Base-by-base conservation (phyloP, 1,140 invertebrate genomes). In the Bombus sylvicola region DNA sequence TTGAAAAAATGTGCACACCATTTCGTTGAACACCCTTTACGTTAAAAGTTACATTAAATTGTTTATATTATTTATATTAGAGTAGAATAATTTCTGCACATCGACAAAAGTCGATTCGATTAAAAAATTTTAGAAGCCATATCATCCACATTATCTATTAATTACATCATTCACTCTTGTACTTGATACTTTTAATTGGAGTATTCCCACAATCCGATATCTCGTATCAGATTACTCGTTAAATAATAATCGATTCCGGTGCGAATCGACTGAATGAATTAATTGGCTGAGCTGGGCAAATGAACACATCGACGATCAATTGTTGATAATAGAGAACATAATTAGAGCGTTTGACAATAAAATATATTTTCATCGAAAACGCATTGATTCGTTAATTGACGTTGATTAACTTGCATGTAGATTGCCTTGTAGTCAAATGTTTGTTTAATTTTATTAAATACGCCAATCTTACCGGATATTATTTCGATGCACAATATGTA, bases 311-410 rank as follows among this genome's bases (percentile, higher is more conserved):
- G 15, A 12, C 37, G 5, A 37, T 15, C 25, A 15, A 25, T 53
- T 64, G 39, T 47, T 53, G 18, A 64, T 83, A 75, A 53, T 15
- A 31, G 18, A 31, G 57, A 28, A 9, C 22, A 41, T 39, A 66
- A 83, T 75, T 75, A 64, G 31, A 13, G 25, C 25, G 13, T 31
- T 75, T 68, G 31, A 39, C 59, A 39, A 83, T 34, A 34, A 71
- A 34, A 72, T 72, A 22, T 53, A 53, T 41, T 53, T 31, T 47
- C 43, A 41, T 5, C 31, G 41, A 80, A n/a, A 68, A 25, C 66
- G 34, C 22, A 25, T 34, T 37, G 53, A 43, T 81, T 72, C 79
- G 28, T 73, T 59, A 53, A 81, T 81, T 18, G 68, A 59, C 34
- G 12, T 39, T 68, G 59, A 76, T 76, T 68, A 76, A 76, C 47